A percentile compares a stretch with the other conserved stretches of the same genome.
Evolutionary conservation across 1,140 invertebrate species (phyloP).

Genomic region (Zaprionus africanus): DNA sequence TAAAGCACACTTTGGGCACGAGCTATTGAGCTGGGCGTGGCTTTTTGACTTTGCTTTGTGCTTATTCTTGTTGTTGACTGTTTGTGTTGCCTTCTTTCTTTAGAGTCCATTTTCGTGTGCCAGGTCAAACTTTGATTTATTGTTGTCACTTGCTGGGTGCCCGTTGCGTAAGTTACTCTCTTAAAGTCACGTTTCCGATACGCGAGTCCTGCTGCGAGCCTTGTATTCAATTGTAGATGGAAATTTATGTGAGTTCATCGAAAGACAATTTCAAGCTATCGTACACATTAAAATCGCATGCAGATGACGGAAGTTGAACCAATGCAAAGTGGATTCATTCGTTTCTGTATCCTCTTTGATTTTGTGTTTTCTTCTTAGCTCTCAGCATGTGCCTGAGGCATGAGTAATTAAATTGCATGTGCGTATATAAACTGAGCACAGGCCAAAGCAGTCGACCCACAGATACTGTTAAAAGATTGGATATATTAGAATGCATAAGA

Average conservation of each 20-base stretch:
- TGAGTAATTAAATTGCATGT: neutral
- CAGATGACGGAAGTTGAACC: neutral
- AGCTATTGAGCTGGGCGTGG: neutral
- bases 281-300: slow-evolving; percentile 11
- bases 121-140: slow-evolving; percentile 58
- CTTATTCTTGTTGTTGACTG: slow-evolving; percentile 28
- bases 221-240: slow-evolving; percentile 30
- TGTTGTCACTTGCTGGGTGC: slow-evolving; percentile 8
- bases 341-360: neutral
- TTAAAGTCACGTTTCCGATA: slow-evolving; percentile 49
- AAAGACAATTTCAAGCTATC: slow-evolving; percentile 6
- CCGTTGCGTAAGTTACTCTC: neutral
- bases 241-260: slow-evolving; percentile 20
- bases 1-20: slow-evolving; percentile 4
- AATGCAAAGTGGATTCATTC: neutral
- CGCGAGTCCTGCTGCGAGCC: slow-evolving; percentile 7
- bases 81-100: neutral
- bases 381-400: neutral
- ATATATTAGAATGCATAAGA: neutral
- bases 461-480: neutral
- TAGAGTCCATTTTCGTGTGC: neutral
- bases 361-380: neutral
- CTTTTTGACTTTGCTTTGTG: slow-evolving; percentile 15
- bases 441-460: neutral
- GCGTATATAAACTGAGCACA: neutral